Percentiles rank a stretch among this genome's conserved stretches.
phyloP scores from a whole-genome alignment of 1,140 invertebrate genomes.

The Phthorimaea operculella region DNA sequence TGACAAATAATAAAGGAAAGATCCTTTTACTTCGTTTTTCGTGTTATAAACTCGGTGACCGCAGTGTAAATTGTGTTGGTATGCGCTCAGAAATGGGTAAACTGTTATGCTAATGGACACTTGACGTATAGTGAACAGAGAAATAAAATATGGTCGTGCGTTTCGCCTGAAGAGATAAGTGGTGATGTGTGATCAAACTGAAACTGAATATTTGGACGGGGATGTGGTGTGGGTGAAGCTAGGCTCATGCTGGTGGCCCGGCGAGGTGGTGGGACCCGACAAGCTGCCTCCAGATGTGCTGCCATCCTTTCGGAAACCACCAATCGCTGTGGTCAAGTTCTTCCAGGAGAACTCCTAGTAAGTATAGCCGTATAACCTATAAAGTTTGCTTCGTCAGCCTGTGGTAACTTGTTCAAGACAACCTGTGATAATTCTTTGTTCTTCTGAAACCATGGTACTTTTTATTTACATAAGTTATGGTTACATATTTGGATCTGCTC shows the following conservation, averaged over 20 bases:
- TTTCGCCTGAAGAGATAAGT: conserved; percentile 52
- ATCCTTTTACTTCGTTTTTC: conserved; percentile 13
- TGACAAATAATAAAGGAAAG: conserved; percentile 43
- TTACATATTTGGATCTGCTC: not conserved
- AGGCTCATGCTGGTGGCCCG: conserved; percentile 80
- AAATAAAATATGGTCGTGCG: conserved; percentile 64
- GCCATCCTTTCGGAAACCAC: conserved; percentile 73
- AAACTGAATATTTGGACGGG: conserved; percentile 76
- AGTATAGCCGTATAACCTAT: conserved; percentile 55
- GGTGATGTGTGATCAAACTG: conserved; percentile 66
- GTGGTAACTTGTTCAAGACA: not conserved
- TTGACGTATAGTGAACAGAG: conserved; percentile 50
- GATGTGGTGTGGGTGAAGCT: conserved; percentile 87
- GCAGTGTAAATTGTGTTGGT: not conserved
- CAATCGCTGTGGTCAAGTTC: conserved; percentile 83
- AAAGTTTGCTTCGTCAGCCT: conserved; percentile 13
- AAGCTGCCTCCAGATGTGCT: conserved; percentile 73
- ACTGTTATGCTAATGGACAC: conserved; percentile 48
- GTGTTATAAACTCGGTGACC: not conserved
- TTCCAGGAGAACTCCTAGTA: conserved; percentile 85
- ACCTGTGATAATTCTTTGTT: conserved; percentile 7
- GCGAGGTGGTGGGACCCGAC: conserved; percentile 74
- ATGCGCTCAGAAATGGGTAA: conserved; percentile 12
- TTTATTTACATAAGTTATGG: conserved; percentile 14
- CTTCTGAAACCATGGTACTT: conserved; percentile 5